A percentile compares a stretch with the other conserved stretches of the same genome.
Evolutionary conservation across 1,140 invertebrate species (phyloP).

Genomic region (Lordiphosa clarofinis): DNA sequence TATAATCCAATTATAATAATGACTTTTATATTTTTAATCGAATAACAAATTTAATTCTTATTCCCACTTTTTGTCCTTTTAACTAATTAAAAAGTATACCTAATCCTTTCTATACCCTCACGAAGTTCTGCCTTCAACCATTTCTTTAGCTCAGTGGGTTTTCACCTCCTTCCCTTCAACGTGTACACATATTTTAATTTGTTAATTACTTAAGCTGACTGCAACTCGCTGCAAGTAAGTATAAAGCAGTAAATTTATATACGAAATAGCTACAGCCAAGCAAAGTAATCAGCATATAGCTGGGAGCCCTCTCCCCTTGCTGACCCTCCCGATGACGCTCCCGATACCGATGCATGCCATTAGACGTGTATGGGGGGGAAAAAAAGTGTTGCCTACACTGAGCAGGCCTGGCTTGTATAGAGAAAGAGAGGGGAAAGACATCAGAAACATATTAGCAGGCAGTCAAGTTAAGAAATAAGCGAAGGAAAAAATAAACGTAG

Average conservation of each 20-base stretch:
- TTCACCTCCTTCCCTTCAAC: not conserved
- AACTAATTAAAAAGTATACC: no score
- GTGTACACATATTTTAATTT: conserved; percentile 66
- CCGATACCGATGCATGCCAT: conserved; percentile 8
- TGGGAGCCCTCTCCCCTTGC: not conserved
- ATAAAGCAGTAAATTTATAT: conserved; percentile 52
- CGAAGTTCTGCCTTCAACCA: not conserved
- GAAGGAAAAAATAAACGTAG: conserved; percentile 15
- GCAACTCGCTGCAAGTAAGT: conserved; percentile 16
- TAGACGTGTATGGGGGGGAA: not conserved
- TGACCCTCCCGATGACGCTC: not conserved
- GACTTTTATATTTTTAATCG: no score
- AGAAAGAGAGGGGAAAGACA: conserved; percentile 32
- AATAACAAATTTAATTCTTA: no score
- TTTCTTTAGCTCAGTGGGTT: not conserved
- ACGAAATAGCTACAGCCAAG: conserved; percentile 33
- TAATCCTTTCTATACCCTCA: no score
- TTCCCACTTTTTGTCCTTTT: no score
- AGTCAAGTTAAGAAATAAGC: conserved; percentile 32
- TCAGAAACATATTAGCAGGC: conserved; percentile 69
- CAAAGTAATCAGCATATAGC: conserved; percentile 64
- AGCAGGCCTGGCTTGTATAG: not conserved
- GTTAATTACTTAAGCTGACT: conserved; percentile 70
- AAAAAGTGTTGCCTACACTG: conserved; percentile 38
- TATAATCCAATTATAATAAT: no score